Percentiles rank a stretch among this genome's conserved stretches.
Conservation (phyloP, 1,140 invertebrate species). For the Hyles vespertilio region DNA sequence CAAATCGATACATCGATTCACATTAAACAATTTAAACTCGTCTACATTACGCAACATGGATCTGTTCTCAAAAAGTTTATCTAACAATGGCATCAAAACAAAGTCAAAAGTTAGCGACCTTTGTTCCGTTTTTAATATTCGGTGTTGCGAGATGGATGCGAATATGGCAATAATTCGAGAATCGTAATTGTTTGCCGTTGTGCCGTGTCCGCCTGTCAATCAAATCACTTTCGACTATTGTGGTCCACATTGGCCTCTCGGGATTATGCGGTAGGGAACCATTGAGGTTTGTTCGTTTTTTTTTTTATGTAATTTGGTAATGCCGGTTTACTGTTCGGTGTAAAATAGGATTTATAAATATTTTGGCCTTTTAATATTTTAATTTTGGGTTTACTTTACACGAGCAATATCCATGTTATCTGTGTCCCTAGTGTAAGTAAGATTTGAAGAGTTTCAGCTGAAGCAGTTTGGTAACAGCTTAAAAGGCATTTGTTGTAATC, state of each 20-base stretch:
- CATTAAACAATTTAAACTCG: slow-evolving; percentile 8
- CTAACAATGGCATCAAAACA: slow-evolving; percentile 63
- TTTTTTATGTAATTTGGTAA: not conserved
- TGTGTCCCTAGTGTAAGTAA: too few species aligned
- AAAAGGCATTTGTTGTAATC: too few species aligned
- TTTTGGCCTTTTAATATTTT: too few species aligned
- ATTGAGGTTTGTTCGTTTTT: slow-evolving; percentile 3
- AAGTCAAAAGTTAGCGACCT: slow-evolving; percentile 66
- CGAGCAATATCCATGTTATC: too few species aligned
- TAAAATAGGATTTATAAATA: not conserved
- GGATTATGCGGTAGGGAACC: slow-evolving; percentile 23
- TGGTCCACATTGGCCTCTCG: slow-evolving; percentile 48
- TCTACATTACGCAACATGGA: slow-evolving; percentile 34
- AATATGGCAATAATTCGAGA: slow-evolving; percentile 61
- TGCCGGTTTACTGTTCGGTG: not conserved
- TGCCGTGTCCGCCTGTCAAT: slow-evolving; percentile 61
- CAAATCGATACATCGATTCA: slow-evolving; percentile 2
- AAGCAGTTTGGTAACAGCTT: too few species aligned
- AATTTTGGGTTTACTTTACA: too few species aligned
- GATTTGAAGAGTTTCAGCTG: too few species aligned
- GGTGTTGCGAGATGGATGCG: slow-evolving; percentile 44
- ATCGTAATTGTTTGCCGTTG: slow-evolving; percentile 61
- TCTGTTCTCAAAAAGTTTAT: slow-evolving; percentile 42
- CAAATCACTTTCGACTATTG: slow-evolving; percentile 60
- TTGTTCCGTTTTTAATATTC: slow-evolving; percentile 58